These are phyloP conservation scores for Capitella teleta DNA, from an alignment of 1,140 invertebrate genomes.

Conservation along the genomic window DNA sequence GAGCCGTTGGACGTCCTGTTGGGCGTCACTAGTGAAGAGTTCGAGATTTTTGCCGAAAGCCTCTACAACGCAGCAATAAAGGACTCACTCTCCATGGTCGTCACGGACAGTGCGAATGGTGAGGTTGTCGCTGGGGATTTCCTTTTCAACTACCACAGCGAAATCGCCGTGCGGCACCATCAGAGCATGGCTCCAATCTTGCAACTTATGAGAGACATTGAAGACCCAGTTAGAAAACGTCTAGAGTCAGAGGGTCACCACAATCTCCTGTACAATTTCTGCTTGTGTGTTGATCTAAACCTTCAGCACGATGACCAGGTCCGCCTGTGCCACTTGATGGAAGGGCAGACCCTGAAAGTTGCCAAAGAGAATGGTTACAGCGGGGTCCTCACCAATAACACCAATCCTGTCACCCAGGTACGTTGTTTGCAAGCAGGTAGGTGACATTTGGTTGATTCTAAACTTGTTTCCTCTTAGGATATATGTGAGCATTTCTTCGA, in stretches of 20 bases:
- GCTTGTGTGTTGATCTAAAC: constrained; percentile 3
- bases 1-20: constrained; percentile 5
- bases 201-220: background rate
- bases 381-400: constrained; percentile 74
- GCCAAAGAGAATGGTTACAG: constrained; percentile 44
- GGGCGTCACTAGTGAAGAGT: background rate
- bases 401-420: constrained; percentile 69
- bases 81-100: constrained; percentile 2
- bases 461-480: constrained; percentile 1
- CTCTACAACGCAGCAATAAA: constrained; percentile 2
- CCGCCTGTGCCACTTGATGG: constrained; percentile 14
- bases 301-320: constrained; percentile 2
- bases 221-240: background rate
- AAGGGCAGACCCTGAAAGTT: constrained; percentile 51
- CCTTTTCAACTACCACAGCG: constrained; percentile 2
- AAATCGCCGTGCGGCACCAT: background rate
- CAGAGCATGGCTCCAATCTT: constrained; percentile 6
- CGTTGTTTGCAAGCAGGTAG: background rate
- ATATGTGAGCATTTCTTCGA: constrained; percentile 3
- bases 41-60: constrained; percentile 2
- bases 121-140: background rate
- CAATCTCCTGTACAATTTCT: constrained; percentile 3
- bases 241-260: background rate
- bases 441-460: constrained; percentile 1
- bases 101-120: background rate